Conservation (phyloP, 2,888 invertebrate species). For the Eilema depressum region DNA sequence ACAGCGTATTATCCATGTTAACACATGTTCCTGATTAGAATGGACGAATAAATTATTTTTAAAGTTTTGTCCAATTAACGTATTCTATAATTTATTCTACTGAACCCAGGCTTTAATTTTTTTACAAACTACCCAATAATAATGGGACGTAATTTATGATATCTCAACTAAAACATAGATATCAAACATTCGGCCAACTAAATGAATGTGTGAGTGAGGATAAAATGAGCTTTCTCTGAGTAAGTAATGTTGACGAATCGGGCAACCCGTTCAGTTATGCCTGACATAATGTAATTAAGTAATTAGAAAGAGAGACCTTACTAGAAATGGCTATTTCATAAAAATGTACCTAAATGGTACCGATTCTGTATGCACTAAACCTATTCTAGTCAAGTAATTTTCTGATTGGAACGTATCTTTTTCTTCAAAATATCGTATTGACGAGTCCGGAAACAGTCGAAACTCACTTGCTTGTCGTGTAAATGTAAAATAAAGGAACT, state of each 20-base stretch:
- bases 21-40: neutral
- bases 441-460: neutral
- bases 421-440: too few relatives aligned
- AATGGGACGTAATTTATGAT: neutral
- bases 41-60: neutral
- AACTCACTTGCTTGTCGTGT: neutral
- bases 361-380: neutral
- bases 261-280: constrained; percentile 51
- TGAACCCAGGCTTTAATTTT: neutral
- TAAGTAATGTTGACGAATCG: constrained; percentile 33
- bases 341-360: neutral
- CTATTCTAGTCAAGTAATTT: neutral
- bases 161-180: neutral
- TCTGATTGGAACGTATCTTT: neutral
- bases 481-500: neutral
- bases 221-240: constrained; percentile 36
- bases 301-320: constrained; percentile 28
- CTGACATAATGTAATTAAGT: constrained; percentile 36
- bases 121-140: neutral
- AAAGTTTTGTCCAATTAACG: neutral
- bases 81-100: neutral
- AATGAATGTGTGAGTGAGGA: constrained; percentile 43
- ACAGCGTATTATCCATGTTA: too few relatives aligned
- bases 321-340: constrained; percentile 33
- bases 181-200: neutral